Base-by-base conservation (phyloP, 1,140 invertebrate genomes). In the Riptortus pedestris region DNA sequence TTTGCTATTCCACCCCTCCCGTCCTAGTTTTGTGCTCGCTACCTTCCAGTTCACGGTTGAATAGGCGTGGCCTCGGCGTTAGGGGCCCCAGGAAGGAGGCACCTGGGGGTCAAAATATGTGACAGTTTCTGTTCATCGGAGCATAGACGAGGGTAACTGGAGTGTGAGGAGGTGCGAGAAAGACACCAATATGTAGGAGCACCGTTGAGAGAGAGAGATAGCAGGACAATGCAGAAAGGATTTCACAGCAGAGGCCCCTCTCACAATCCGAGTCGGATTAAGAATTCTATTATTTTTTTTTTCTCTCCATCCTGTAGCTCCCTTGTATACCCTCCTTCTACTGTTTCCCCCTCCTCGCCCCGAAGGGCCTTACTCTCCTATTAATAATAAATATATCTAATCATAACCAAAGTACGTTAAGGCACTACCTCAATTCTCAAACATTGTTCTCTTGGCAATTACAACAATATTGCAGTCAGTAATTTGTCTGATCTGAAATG, bases 261-360 rank as follows among this genome's bases (percentile, higher is more conserved):
- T 64, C 62, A 27, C 63, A 18, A 26, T 29, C 18, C 62, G 20
- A 20, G 26, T 28, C 29, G 57, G 45, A 60, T 60, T 58, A 60
- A 59, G 57, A 59, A 59, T 59, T 48, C 51, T 58, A 43, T 47
- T 65, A 51, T 58, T 52, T 60, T 65, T 52, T 60, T 65, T 52
- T 63, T 28, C 26, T 24, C 29, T 22, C 33, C 55, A 59, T 57
- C n/a, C n/a, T n/a, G n/a, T n/a, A n/a, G n/a, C n/a, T n/a, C 55
- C 60, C 43, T 59, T 59, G 57, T 58, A 38, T 38, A 14, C 31
- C 66, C 45, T 38, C 58, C 57, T 47, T 65, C 60, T 58, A 33
- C 65, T 62, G 47, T 18, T n/a, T 11, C 43, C 58, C 62, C 57
- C 55, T 55, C 62, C 59, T 22, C 58, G 45, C 59, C 29, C 60